Base-by-base conservation (phyloP, 2,797 vertebrate species). In the Cheirogaleus major region DNA sequence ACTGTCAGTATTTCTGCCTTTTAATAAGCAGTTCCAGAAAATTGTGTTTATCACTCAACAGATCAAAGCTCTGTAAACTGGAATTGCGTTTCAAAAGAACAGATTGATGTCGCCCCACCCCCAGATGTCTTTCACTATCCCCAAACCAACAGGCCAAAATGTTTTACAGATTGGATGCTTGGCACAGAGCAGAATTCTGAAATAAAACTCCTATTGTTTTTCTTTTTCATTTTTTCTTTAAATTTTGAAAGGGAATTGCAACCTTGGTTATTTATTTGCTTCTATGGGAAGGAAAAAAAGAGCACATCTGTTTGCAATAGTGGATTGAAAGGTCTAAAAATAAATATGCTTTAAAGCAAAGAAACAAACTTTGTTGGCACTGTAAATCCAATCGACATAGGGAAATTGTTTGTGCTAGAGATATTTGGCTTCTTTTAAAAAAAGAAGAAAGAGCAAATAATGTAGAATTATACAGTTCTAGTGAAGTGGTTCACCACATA, bases 181-280 rank as follows among this genome's bases (percentile, higher is more conserved):
- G 95, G 97, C 96, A 82, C 23, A 93, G 57, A 61, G 92, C 72
- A 97, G 52, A 76, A 93, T 91, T 97, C 95, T 97, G 96, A 98
- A 98, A 98, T 97, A 98, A 98, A 97, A 96, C 63, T 96, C 89
- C 70, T 85, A 97, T 98, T 98, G 95, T 98, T 96, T 97, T 1
- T 2, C 83, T 83, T 10, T 70, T 93, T 38, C 7, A 43, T 52
- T 80, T 45, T 75, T 91, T 84, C 78, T 76, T 43, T 52, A 95
- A 35, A 72, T 98, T 97, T 98, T 91, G 95, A 96, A 98, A 98
- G 96, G 90, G 96, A 98, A 97, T 73, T 95, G 96, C 93, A 96
- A 93, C 55, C 87, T 98, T 97, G 0, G 61, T 97, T 98, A 96
- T 98, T 98, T 98, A 93, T 98, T 98, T 97, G 25, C 52, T 98